Conservation (phyloP, 2,888 invertebrate genomes). For the Tetragonisca angustula region DNA sequence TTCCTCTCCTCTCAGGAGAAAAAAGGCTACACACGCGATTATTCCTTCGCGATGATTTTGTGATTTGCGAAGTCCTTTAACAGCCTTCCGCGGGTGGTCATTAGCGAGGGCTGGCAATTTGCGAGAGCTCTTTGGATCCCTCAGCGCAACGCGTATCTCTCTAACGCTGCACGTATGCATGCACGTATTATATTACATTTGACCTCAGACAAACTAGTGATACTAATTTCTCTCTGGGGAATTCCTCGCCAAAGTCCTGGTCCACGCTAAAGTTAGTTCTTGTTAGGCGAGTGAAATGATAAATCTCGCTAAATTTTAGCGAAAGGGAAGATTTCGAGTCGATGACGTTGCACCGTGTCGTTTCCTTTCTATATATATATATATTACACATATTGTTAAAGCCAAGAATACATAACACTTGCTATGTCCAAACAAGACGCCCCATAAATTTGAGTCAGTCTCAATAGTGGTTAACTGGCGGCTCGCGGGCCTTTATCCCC, state of each 20-base stretch:
- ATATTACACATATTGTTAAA: too few relatives aligned
- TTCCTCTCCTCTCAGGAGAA: not conserved
- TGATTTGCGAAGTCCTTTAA: constrained; percentile 21
- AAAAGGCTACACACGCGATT: constrained; percentile 37
- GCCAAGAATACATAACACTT: too few relatives aligned
- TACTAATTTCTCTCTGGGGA: not conserved
- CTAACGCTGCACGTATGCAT: not conserved
- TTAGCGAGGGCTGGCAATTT: constrained; percentile 3
- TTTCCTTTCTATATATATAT: too few relatives aligned
- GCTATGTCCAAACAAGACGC: too few relatives aligned
- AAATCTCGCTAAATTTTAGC: too few relatives aligned
- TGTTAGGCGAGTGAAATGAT: not conserved
- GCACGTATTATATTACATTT: too few relatives aligned
- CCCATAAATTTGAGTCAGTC: too few relatives aligned
- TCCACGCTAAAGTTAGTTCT: not conserved
- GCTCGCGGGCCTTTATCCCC: too few relatives aligned
- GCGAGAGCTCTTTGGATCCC: not conserved
- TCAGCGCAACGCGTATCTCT: not conserved
- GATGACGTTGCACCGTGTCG: too few relatives aligned
- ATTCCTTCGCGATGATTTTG: constrained; percentile 20
- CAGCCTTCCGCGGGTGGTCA: not conserved
- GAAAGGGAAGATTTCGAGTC: too few relatives aligned
- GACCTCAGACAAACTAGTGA: not conserved
- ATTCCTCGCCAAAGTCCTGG: not conserved
- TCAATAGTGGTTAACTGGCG: too few relatives aligned